Percentiles rank a stretch among this genome's conserved stretches.
Evolutionary conservation across 2,888 invertebrate genomes (phyloP).

Genomic region (Rugalucina vietnamica): DNA sequence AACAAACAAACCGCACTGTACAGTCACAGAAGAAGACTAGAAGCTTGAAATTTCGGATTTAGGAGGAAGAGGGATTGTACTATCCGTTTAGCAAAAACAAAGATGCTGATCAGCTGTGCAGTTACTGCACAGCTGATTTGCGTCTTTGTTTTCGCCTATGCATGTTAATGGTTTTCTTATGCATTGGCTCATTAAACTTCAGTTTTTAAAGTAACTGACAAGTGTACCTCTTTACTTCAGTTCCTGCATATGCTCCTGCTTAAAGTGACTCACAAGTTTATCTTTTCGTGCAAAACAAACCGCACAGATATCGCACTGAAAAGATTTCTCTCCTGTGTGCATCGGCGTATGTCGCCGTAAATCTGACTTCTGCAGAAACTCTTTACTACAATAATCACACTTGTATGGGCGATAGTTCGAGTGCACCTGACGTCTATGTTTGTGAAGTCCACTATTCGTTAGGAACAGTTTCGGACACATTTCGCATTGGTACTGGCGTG

Average conservation of each 20-base stretch:
- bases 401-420: conserved; percentile 34
- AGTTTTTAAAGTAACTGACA: no score
- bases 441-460: neutral
- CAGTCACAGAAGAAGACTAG: no score
- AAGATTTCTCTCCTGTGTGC: conserved; percentile 52
- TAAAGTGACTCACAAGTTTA: neutral
- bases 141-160: no score
- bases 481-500: conserved; percentile 11
- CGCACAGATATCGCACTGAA: conserved; percentile 55
- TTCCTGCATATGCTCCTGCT: conserved; percentile 5
- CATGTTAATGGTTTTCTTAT: no score
- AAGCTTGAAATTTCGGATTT: no score
- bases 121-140: no score
- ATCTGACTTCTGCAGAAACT: conserved; percentile 55
- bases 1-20: no score
- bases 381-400: conserved; percentile 59
- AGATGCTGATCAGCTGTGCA: no score
- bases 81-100: no score
- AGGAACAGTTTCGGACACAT: conserved; percentile 9
- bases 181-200: no score
- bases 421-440: conserved; percentile 16
- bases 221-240: neutral
- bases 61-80: no score
- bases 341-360: conserved; percentile 52
- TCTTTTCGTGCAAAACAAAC: conserved; percentile 39